Conservation (phyloP, 1,140 invertebrate species). For the Eufriesea mexicana region DNA sequence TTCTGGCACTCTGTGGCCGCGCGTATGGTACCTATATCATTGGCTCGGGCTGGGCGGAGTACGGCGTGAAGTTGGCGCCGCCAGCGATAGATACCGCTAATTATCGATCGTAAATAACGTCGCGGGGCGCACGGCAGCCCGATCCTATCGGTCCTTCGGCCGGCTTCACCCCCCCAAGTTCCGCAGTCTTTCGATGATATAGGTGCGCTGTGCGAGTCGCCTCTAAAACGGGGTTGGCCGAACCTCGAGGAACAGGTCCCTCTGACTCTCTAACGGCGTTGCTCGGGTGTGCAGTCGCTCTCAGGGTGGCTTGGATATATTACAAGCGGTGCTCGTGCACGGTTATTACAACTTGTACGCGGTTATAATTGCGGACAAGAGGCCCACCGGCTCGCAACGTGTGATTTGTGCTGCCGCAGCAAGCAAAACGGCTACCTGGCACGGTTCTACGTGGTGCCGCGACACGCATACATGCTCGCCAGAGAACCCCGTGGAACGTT, state of each 20-base stretch:
- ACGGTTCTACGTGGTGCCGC: constrained; percentile 14
- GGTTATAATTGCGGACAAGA: constrained; percentile 63
- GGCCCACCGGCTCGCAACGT: constrained; percentile 46
- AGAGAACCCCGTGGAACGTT: background rate
- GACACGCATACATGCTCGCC: background rate
- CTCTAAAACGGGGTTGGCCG: constrained; percentile 60
- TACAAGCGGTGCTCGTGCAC: constrained; percentile 57
- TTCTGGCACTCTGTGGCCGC: constrained; percentile 6
- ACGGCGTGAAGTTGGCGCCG: constrained; percentile 77
- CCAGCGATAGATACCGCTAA: constrained; percentile 83
- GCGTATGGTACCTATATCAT: constrained; percentile 64
- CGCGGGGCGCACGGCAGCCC: constrained; percentile 67
- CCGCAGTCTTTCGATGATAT: constrained; percentile 66
- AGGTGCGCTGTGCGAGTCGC: constrained; percentile 48
- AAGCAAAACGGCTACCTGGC: constrained; percentile 57
- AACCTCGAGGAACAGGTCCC: constrained; percentile 41
- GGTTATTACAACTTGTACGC: constrained; percentile 61
- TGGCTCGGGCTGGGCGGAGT: constrained; percentile 66
- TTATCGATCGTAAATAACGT: constrained; percentile 82
- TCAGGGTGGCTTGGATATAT: constrained; percentile 68
- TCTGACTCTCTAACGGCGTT: constrained; percentile 23
- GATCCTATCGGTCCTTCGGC: constrained; percentile 67
- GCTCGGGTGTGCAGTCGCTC: constrained; percentile 24
- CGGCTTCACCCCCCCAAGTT: constrained; percentile 52
- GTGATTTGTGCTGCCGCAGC: constrained; percentile 57